Base-by-base conservation (phyloP, 2,888 invertebrate genomes). In the Drosophila pseudotalamancana region DNA sequence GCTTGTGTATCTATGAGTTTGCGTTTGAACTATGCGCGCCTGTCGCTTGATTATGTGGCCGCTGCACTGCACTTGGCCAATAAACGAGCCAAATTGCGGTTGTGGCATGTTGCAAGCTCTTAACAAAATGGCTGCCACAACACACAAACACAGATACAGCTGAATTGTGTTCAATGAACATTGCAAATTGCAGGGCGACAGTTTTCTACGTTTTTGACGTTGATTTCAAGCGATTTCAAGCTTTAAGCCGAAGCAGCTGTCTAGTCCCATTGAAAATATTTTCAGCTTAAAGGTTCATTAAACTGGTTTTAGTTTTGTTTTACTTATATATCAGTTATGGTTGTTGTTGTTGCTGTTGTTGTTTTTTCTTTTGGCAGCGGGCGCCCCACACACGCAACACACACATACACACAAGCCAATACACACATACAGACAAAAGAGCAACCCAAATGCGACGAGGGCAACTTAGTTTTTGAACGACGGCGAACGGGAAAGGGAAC, bases 211-310 rank as follows among this genome's bases (percentile, higher is more conserved):
- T 23, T 27, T 46, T 75, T 73, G 69, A 72, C 56, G 59, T 67
- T 60, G 50, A 64, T 62, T 65, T 50, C 63, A 43, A 60, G 49
- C 48, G 57, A 59, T 46, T 54, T 59, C 46, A 51, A 45, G 39
- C 61, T 56, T 59, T 57, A 39, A 68, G 57, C 62, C 53, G 56
- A 27, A 49, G 54, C 72, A 71, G 67, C 74, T 74, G 72, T 61
- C 46, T 59, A 64, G 70, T 70, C 49, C 63, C 68, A 69, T 68
- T 72, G 73, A 64, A 78, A 68, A 78, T 86, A 77, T 73, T 29
- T 70, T 85, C 50, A 76, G 69, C 64, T 84, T 77, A 84, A 82
- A 84, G 83, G 89, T 90, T 89, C 87, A 89, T 87, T 87, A 88
- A 89, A 89, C 90, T 89, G 89, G 89, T 89, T 89, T 90, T 84